Evolutionary conservation across 2,113 vertebrate genomes (phyloP).

Genomic region (Leuciscus idus): DNA sequence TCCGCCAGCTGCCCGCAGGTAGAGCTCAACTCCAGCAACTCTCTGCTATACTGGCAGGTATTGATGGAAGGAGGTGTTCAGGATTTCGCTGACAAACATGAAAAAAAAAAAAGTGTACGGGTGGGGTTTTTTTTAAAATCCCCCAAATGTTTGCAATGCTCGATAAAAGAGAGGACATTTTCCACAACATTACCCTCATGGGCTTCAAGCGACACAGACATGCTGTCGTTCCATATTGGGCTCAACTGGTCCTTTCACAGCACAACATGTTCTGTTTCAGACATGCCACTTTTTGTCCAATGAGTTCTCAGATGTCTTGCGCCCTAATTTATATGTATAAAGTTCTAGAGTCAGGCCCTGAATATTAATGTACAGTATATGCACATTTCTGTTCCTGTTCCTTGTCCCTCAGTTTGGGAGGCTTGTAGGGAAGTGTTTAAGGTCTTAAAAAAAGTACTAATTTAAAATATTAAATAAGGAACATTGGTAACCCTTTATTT

Average conservation of each 20-base stretch:
- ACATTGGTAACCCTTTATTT: background rate
- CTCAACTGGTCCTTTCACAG: slow-evolving; percentile 11
- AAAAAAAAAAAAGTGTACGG: background rate
- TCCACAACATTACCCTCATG: slow-evolving; percentile 23
- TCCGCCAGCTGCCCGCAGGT: slow-evolving; percentile 55
- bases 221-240: slow-evolving; percentile 32
- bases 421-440: background rate
- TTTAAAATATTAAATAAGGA: background rate
- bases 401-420: background rate
- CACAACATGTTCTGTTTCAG: slow-evolving; percentile 10
- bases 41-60: slow-evolving; percentile 33
- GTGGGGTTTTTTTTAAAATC: background rate
- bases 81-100: slow-evolving; percentile 23
- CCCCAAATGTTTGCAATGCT: slow-evolving; percentile 15
- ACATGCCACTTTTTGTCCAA: slow-evolving; percentile 12
- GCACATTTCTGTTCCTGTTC: background rate
- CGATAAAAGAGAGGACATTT: slow-evolving; percentile 12
- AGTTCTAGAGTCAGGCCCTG: background rate
- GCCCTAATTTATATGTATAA: background rate
- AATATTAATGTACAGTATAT: background rate
- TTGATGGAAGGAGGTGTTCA: slow-evolving; percentile 42
- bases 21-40: slow-evolving; percentile 30
- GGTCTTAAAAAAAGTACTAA: background rate
- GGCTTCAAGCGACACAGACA: slow-evolving; percentile 17
- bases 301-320: background rate